phyloP scores from a whole-genome alignment of 2,113 vertebrate genomes.

The Petrocephalus zakoni region DNA sequence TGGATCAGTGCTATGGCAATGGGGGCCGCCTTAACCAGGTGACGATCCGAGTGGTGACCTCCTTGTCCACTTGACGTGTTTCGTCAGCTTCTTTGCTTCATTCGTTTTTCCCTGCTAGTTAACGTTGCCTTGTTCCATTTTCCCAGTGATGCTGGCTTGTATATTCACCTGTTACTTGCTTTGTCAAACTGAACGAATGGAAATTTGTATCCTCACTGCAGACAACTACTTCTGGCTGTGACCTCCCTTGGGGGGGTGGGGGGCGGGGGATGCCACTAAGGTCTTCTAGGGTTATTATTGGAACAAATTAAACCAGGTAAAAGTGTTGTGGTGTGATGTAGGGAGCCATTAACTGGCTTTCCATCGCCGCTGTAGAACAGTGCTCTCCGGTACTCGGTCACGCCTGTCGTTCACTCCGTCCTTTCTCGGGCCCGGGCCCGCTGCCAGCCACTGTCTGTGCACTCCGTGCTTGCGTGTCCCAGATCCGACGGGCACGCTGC shows the following conservation, averaged over 20 bases:
- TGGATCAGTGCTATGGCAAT: background rate
- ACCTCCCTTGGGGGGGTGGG: background rate
- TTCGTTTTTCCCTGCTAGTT: background rate
- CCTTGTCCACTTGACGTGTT: background rate
- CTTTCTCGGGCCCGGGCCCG: background rate
- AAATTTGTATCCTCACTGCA: background rate
- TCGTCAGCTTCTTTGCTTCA: background rate
- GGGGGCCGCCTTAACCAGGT: background rate
- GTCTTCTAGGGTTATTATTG: background rate
- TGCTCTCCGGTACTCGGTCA: background rate
- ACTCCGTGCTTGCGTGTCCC: background rate
- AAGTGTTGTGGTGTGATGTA: constrained; percentile 5
- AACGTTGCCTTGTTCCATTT: background rate
- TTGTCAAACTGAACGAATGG: background rate
- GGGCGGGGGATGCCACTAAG: background rate
- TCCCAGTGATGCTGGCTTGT: background rate
- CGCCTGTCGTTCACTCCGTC: background rate
- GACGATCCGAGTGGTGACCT: background rate
- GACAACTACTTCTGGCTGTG: background rate
- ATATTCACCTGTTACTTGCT: background rate
- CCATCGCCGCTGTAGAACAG: background rate
- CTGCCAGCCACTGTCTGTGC: background rate
- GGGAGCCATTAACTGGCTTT: background rate
- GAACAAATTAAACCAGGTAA: constrained; percentile 5
- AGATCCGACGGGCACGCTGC: background rate